Evolutionary conservation across 2,888 invertebrate species (phyloP).

Genomic region (Tachina grossa): DNA sequence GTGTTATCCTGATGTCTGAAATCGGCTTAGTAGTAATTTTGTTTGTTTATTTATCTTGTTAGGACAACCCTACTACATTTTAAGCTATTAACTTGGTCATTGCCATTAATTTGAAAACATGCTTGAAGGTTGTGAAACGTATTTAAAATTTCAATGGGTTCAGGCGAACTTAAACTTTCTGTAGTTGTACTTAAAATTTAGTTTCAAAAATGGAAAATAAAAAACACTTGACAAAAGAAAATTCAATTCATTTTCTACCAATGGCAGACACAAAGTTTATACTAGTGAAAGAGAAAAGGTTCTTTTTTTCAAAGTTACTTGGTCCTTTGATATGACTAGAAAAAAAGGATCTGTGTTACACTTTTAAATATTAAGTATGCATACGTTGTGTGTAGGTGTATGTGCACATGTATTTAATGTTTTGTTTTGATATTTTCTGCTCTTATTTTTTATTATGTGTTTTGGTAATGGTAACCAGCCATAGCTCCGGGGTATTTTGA

Average conservation of each 20-base stretch:
- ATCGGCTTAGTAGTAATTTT: too few relatives aligned
- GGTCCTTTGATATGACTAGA: slow-evolving; percentile 19
- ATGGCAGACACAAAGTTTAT: slow-evolving; percentile 58
- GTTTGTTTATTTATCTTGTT: too few relatives aligned
- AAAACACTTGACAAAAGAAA: slow-evolving; percentile 66
- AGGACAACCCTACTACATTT: too few relatives aligned
- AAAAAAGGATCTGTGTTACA: slow-evolving; percentile 29
- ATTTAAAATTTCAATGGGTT: slow-evolving; percentile 18
- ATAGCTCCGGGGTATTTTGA: slow-evolving; percentile 61
- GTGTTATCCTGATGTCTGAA: too few relatives aligned
- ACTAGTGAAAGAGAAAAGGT: slow-evolving; percentile 30
- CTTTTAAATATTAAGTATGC: slow-evolving; percentile 7
- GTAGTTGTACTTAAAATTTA: slow-evolving; percentile 40
- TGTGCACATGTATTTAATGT: slow-evolving; percentile 28
- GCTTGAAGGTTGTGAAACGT: slow-evolving; percentile 24
- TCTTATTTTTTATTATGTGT: slow-evolving; percentile 30
- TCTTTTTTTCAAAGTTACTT: not conserved
- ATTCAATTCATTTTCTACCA: slow-evolving; percentile 65
- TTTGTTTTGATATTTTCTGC: slow-evolving; percentile 47
- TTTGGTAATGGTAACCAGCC: slow-evolving; percentile 51
- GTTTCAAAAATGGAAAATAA: slow-evolving; percentile 46
- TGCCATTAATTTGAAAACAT: slow-evolving; percentile 57
- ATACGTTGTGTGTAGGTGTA: slow-evolving; percentile 15
- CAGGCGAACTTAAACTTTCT: slow-evolving; percentile 21
- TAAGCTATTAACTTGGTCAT: not conserved